Evolutionary conservation across 2,797 vertebrate genomes (phyloP).

Genomic region (Knipowitschia caucasica): DNA sequence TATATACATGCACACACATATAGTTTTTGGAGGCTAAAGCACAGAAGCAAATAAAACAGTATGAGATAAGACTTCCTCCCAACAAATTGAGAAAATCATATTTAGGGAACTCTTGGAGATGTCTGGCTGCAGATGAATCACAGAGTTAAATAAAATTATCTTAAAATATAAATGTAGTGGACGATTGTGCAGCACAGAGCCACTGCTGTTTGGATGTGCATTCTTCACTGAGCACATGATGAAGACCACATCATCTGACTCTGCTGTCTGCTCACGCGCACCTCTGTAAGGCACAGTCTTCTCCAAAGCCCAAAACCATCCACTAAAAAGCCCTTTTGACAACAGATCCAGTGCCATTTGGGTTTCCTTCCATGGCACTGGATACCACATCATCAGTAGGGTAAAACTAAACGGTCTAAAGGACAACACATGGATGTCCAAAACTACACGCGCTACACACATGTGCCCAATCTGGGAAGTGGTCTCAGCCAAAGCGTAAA

Average conservation of each 20-base stretch:
- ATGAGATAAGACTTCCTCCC: neutral
- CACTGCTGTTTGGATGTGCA: constrained; percentile 6
- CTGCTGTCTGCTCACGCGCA: constrained; percentile 23
- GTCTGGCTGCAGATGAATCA: constrained; percentile 12
- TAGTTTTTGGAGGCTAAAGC: neutral
- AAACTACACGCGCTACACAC: too few relatives aligned
- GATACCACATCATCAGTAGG: too few relatives aligned
- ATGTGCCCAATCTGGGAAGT: too few relatives aligned
- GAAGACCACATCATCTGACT: constrained; percentile 29
- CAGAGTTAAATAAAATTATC: constrained; percentile 1
- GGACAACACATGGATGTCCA: too few relatives aligned
- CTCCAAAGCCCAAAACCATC: neutral
- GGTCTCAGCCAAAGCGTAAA: too few relatives aligned
- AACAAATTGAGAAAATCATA: neutral
- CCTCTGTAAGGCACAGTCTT: neutral
- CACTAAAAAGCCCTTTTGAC: too few relatives aligned
- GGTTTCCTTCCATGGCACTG: too few relatives aligned
- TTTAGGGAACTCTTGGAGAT: constrained; percentile 4
- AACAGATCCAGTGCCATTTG: too few relatives aligned
- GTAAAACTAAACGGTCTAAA: too few relatives aligned
- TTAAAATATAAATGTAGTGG: constrained; percentile 2
- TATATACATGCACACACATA: too few relatives aligned
- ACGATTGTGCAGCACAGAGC: constrained; percentile 3
- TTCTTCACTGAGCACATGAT: constrained; percentile 37
- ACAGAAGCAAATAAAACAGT: neutral